Conservation (phyloP, 2,888 invertebrate genomes). For the Scaptomyza caliginosa region DNA sequence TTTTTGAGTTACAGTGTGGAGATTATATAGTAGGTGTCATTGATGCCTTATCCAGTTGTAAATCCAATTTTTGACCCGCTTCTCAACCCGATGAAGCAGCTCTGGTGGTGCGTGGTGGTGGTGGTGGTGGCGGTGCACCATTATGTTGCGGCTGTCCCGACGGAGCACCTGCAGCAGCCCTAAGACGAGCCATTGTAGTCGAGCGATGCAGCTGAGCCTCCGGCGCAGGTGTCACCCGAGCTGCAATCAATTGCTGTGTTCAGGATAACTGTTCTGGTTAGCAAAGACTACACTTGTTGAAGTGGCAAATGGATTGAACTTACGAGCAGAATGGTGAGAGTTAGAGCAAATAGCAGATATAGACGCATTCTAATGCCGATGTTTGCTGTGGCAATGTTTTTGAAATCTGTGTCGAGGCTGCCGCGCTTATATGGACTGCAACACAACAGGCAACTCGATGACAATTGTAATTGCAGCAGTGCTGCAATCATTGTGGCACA, state of each 20-base stretch:
- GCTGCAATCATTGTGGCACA: constrained; percentile 47
- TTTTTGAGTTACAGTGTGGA: constrained; percentile 13
- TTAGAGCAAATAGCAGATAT: constrained; percentile 41
- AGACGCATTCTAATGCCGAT: constrained; percentile 56
- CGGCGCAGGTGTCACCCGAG: constrained; percentile 2
- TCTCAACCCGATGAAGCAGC: constrained; percentile 25
- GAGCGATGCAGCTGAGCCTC: constrained; percentile 22
- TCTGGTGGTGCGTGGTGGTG: constrained; percentile 36
- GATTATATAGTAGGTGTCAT: background rate
- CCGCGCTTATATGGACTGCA: constrained; percentile 48
- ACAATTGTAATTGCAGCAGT: constrained; percentile 27
- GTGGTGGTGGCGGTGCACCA: constrained; percentile 41
- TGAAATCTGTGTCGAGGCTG: constrained; percentile 51
- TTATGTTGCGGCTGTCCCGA: constrained; percentile 37
- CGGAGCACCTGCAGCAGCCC: constrained; percentile 22
- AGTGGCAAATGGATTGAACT: constrained; percentile 10
- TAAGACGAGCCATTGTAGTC: constrained; percentile 15
- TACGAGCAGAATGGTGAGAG: constrained; percentile 56
- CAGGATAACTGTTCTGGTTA: background rate
- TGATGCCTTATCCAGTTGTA: background rate
- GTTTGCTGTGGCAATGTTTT: constrained; percentile 19
- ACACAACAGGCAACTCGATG: background rate
- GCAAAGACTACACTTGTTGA: background rate
- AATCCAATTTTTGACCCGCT: background rate
- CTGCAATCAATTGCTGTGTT: constrained; percentile 27